Base-by-base conservation (phyloP, 1,140 invertebrate species). In the Vanessa tameamea region DNA sequence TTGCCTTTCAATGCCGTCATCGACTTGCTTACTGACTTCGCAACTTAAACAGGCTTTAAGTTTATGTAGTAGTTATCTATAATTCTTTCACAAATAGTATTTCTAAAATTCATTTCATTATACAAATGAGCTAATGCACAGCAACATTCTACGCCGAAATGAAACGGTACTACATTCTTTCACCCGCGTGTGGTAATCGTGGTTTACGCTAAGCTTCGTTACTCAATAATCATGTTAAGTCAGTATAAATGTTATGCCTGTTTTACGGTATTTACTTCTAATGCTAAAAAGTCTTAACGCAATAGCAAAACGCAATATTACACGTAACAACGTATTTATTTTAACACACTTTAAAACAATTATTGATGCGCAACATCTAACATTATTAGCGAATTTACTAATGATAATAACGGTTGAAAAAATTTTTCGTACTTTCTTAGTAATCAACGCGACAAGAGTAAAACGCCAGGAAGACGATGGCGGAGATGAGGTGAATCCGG, bases 401-500 rank as follows among this genome's bases (percentile, higher is more conserved):
- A 43, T 26, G 23, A 13, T 12, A 57, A 16, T 23, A 26, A 12
- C 55, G 16, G 20, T 57, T 61, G 23, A 59, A 26, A 59, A 59
- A 0, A 1, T 26, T n/a, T 37, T 61, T 61, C 14, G 15, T 12
- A 48, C 6, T 23, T 48, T 14, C 47, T 47, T 74, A 92, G 88
- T 90, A 69, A 87, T 82, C 82, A 94, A 93, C 75, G 87, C 89
- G 72, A 82, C 73, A 43, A 86, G 93, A 76, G 90, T 93, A 26
- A 94, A 93, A 73, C 94, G 95, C 77, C 96, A 97, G 84, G 96
- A 96, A 5, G 95, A 95, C 23, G 87, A 84, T 15, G 95, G 95
- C 64, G 94, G 94, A 23, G 94, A 94, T 16, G 96, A 96, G 51
- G 93, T 95, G 67, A 96, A 95, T 81, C 94, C 97, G 15, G 97